Conservation (phyloP, 2,797 vertebrate genomes). For the Melanotaenia parkinsoni region DNA sequence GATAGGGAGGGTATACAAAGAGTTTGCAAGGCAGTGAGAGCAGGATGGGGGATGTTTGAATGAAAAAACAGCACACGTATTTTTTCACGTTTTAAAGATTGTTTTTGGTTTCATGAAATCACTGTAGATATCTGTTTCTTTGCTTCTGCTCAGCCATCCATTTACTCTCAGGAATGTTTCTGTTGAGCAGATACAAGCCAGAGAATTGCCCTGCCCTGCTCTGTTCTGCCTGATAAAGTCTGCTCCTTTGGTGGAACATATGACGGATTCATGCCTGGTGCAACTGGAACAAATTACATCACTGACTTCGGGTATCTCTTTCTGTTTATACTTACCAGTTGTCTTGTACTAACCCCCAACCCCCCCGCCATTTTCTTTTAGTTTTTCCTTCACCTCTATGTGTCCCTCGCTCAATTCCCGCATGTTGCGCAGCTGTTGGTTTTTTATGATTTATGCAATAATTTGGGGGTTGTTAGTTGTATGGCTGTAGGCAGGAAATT, state of each 20-base stretch:
- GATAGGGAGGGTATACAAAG: background rate
- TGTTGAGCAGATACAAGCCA: constrained; percentile 66
- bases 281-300: constrained; percentile 84
- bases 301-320: constrained; percentile 72
- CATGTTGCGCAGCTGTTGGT: constrained; percentile 33
- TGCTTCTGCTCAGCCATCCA: constrained; percentile 40
- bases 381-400: constrained; percentile 18
- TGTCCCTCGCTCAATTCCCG: constrained; percentile 17
- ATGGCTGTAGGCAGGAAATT: constrained; percentile 64
- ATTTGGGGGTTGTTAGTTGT: constrained; percentile 61
- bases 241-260: constrained; percentile 73
- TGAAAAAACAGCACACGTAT: background rate
- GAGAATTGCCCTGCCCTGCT: constrained; percentile 62
- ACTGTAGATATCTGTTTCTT: constrained; percentile 37
- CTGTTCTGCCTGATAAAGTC: constrained; percentile 76
- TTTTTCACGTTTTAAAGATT: constrained; percentile 6
- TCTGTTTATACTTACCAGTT: constrained; percentile 44
- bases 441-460: constrained; percentile 43
- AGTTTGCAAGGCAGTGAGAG: constrained; percentile 12
- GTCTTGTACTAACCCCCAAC: background rate
- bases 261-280: constrained; percentile 73
- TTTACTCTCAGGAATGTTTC: constrained; percentile 71
- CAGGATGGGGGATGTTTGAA: background rate
- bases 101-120: constrained; percentile 28
- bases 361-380: constrained; percentile 22